phyloP scores from a whole-genome alignment of 2,113 vertebrate genomes.

The Cyprinodon brontotheroides region DNA sequence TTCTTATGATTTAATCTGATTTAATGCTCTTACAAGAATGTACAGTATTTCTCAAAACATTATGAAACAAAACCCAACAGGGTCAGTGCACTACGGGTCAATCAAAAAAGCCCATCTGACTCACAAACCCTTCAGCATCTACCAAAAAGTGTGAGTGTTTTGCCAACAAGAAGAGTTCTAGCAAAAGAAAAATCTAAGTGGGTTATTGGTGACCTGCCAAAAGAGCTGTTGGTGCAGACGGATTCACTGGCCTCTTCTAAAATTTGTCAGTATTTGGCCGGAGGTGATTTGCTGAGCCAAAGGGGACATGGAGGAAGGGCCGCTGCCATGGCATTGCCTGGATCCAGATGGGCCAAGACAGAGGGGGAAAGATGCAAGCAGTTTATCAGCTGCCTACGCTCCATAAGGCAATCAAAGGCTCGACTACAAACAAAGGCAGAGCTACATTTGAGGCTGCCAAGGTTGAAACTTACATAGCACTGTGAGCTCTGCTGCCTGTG shows the following conservation, averaged over 20 bases:
- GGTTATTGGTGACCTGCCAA: slow-evolving; percentile 59
- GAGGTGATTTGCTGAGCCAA: slow-evolving; percentile 48
- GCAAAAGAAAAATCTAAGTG: slow-evolving; percentile 23
- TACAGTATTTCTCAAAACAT: slow-evolving; percentile 12
- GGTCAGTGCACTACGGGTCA: background rate
- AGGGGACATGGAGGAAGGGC: slow-evolving; percentile 50
- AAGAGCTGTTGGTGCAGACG: slow-evolving; percentile 42
- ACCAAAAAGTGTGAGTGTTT: slow-evolving; percentile 6
- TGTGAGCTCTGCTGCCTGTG: background rate
- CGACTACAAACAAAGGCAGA: slow-evolving; percentile 47
- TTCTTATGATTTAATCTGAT: slow-evolving; percentile 43
- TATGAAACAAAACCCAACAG: slow-evolving; percentile 3
- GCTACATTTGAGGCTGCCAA: slow-evolving; percentile 32
- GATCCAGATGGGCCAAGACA: slow-evolving; percentile 65
- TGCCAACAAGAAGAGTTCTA: slow-evolving; percentile 29
- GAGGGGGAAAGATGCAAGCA: slow-evolving; percentile 52
- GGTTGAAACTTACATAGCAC: slow-evolving; percentile 18
- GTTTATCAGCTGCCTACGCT: slow-evolving; percentile 56
- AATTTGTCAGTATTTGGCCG: slow-evolving; percentile 60
- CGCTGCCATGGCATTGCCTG: slow-evolving; percentile 44
- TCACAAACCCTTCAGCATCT: background rate
- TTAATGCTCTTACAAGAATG: slow-evolving; percentile 32
- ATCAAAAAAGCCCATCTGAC: background rate
- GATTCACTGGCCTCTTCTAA: slow-evolving; percentile 49
- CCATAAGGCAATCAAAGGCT: slow-evolving; percentile 52